phyloP scores from a whole-genome alignment of 2,888 invertebrate genomes.

The Polyploca ridens region DNA sequence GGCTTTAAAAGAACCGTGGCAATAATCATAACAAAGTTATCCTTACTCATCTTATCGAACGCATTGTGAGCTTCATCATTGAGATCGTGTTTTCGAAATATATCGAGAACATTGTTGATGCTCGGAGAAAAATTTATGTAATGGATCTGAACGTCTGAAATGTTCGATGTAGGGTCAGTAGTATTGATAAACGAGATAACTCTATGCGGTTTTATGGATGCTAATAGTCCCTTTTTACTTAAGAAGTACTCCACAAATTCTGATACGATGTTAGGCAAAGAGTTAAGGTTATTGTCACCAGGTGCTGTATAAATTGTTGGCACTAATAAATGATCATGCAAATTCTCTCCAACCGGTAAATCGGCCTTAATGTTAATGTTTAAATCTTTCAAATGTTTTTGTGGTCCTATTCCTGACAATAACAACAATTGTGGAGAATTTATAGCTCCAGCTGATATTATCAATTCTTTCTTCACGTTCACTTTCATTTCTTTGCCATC shows the following conservation, averaged over 20 bases:
- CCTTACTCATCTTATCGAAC: too few relatives aligned
- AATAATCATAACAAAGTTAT: constrained; percentile 50
- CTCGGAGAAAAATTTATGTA: too few relatives aligned
- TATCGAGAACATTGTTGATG: constrained; percentile 41
- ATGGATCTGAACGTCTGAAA: too few relatives aligned
- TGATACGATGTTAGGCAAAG: too few relatives aligned
- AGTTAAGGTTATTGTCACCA: constrained; percentile 39
- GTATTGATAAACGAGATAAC: too few relatives aligned
- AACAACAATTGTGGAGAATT: constrained; percentile 92
- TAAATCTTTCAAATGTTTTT: constrained; percentile 75
- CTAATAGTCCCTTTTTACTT: too few relatives aligned
- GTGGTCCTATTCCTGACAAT: constrained; percentile 91
- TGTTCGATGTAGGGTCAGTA: too few relatives aligned
- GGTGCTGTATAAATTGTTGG: constrained; percentile 88
- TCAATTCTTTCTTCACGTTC: constrained; percentile 85
- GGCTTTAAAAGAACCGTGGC: constrained; percentile 86
- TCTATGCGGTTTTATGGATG: too few relatives aligned
- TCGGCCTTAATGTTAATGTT: constrained; percentile 75
- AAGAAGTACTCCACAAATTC: too few relatives aligned
- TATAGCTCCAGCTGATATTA: constrained; percentile 91
- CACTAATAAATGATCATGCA: too few relatives aligned
- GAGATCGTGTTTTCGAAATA: constrained; percentile 66
- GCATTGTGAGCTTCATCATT: too few relatives aligned
- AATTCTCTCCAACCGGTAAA: constrained; percentile 88
- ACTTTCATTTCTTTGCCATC: constrained; percentile 62